Evolutionary conservation across 1,140 invertebrate genomes (phyloP).

Genomic region (Drosophila pectinifera): DNA sequence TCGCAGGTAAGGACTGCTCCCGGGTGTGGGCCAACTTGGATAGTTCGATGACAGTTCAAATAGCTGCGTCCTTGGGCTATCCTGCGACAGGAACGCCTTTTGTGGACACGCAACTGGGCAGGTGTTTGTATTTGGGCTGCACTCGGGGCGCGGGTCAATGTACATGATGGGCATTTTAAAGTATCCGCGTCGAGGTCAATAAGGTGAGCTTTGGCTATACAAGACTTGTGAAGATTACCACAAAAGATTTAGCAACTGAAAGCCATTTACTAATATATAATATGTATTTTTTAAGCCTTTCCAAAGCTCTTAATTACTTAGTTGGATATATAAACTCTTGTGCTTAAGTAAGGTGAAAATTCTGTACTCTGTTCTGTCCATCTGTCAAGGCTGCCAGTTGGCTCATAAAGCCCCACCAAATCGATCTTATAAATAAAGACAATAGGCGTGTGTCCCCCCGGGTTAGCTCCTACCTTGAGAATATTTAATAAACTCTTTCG

Average conservation of each 20-base stretch:
- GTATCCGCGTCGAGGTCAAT: background rate
- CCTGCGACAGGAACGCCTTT: conserved; percentile 25
- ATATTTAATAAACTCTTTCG: conserved; percentile 66
- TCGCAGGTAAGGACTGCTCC: conserved; percentile 69
- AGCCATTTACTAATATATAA: too few relatives aligned
- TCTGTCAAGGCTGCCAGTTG: background rate
- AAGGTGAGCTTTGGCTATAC: conserved; percentile 1
- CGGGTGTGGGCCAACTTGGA: conserved; percentile 14
- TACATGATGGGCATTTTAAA: conserved; percentile 45
- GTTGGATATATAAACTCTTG: too few relatives aligned
- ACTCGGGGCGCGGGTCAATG: conserved; percentile 39
- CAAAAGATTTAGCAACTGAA: background rate
- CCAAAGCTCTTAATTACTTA: too few relatives aligned
- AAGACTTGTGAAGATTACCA: background rate
- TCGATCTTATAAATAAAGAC: conserved; percentile 13
- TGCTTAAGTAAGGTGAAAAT: too few relatives aligned
- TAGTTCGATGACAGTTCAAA: conserved; percentile 30
- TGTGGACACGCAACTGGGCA: conserved; percentile 47
- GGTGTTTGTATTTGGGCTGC: conserved; percentile 20
- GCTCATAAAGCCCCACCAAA: conserved; percentile 13
- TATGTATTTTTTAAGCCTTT: background rate
- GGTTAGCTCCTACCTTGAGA: conserved; percentile 65
- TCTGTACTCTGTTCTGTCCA: too few relatives aligned
- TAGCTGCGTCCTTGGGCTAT: conserved; percentile 29
- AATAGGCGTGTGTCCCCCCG: conserved; percentile 55